These are phyloP conservation scores for Melanostigma gelatinosum DNA, from an alignment of 2,113 vertebrate species.

Conservation along the genomic window DNA sequence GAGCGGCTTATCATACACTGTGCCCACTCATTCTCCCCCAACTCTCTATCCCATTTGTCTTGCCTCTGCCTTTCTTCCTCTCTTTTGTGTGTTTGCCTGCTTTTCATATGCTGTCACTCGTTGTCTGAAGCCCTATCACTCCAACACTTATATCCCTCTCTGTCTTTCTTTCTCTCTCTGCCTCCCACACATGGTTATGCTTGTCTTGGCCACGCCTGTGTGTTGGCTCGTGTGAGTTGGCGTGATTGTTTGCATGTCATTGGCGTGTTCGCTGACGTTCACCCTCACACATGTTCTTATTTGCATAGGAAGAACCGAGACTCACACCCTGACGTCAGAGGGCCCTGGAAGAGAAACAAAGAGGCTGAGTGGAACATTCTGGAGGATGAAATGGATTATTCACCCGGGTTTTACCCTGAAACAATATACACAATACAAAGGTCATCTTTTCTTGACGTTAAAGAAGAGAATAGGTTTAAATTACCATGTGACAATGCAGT, in stretches of 20 bases:
- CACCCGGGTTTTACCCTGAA: background rate
- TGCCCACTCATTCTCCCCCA: slow-evolving; percentile 54
- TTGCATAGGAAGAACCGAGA: slow-evolving; percentile 34
- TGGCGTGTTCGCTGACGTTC: slow-evolving; percentile 60
- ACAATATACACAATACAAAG: background rate
- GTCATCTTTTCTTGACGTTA: background rate
- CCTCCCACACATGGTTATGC: slow-evolving; percentile 42
- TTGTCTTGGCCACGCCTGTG: slow-evolving; percentile 37
- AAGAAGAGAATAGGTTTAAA: slow-evolving; percentile 1
- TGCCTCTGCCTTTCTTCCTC: slow-evolving; percentile 24
- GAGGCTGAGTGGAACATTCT: slow-evolving; percentile 6
- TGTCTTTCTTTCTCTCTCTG: slow-evolving; percentile 4
- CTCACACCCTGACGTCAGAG: slow-evolving; percentile 45
- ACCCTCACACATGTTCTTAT: slow-evolving; percentile 52
- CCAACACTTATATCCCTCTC: slow-evolving; percentile 11
- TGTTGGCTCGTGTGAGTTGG: slow-evolving; percentile 37
- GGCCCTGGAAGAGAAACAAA: slow-evolving; percentile 10
- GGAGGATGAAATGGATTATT: slow-evolving; percentile 20
- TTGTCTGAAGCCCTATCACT: slow-evolving; percentile 51
- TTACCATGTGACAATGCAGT: background rate
- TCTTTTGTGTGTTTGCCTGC: slow-evolving; percentile 47
- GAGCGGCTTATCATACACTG: slow-evolving; percentile 3
- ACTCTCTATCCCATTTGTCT: slow-evolving; percentile 26
- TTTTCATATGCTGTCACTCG: slow-evolving; percentile 65
- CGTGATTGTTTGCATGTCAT: slow-evolving; percentile 30